Conservation (phyloP, 2,797 vertebrate species). For the Lutjanus argentimaculatus region DNA sequence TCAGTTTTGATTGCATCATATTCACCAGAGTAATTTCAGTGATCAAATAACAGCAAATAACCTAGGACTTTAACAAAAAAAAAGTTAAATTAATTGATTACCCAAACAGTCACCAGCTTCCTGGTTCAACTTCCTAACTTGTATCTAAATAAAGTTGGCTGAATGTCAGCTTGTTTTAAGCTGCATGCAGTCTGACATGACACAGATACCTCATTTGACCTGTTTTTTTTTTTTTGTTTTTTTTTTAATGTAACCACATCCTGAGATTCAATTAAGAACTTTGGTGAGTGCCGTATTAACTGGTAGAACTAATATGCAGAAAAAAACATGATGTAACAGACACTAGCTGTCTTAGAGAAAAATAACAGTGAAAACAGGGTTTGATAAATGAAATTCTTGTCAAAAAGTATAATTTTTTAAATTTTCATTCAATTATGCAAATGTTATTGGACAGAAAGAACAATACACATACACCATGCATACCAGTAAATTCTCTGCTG, state of each 20-base stretch:
- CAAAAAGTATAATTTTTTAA: background rate
- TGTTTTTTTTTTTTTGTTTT: background rate
- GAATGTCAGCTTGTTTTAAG: background rate
- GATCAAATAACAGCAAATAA: background rate
- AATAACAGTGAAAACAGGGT: background rate
- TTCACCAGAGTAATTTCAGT: background rate
- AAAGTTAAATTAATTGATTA: background rate
- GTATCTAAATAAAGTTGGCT: background rate
- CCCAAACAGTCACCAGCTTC: background rate
- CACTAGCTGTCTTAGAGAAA: background rate
- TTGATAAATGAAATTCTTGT: no score
- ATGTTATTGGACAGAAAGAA: background rate
- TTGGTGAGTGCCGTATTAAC: background rate
- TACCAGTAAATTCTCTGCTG: background rate
- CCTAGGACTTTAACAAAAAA: background rate
- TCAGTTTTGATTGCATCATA: background rate
- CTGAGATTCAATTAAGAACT: background rate
- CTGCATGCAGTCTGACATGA: no score
- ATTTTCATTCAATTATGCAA: no score
- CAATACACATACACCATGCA: background rate
- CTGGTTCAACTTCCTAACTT: background rate
- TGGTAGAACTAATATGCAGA: background rate
- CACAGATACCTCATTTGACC: no score
- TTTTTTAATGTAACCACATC: background rate
- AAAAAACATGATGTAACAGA: background rate